These are phyloP conservation scores for Pinctada fucata DNA, from an alignment of 2,888 invertebrate genomes.

Conservation along the genomic window DNA sequence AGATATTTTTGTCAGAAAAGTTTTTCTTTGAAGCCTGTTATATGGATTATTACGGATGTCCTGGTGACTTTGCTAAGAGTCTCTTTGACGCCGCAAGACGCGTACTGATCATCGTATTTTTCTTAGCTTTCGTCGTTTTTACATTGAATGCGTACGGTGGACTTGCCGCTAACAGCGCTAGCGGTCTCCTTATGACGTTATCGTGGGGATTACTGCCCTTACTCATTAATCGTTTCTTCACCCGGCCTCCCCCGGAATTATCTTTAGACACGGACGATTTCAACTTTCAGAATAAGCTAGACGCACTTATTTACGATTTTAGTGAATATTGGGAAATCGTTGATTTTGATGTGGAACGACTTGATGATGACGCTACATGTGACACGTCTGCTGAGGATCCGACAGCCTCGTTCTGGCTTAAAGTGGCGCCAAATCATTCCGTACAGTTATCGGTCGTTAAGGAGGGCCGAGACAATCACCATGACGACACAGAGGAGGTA, in stretches of 20 bases:
- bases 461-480: too few relatives aligned
- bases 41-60: conserved; percentile 28
- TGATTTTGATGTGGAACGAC: conserved; percentile 13
- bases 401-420: conserved; percentile 6
- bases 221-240: conserved; percentile 11
- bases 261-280: conserved; percentile 10
- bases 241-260: conserved; percentile 7
- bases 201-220: conserved; percentile 13
- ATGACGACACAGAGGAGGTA: too few relatives aligned
- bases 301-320: background rate
- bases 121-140: conserved; percentile 18
- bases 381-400: background rate
- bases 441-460: conserved; percentile 7
- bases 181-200: conserved; percentile 13
- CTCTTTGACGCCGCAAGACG: conserved; percentile 2
- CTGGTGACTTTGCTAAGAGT: conserved; percentile 14
- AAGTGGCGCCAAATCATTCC: background rate
- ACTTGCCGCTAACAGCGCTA: conserved; percentile 8
- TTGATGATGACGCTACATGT: background rate
- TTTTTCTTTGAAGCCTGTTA: conserved; percentile 29
- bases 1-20: conserved; percentile 17
- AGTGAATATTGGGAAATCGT: conserved; percentile 22
- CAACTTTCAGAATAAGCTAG: conserved; percentile 19
- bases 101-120: conserved; percentile 7
- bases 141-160: conserved; percentile 22